Evolutionary conservation across 2,888 invertebrate species (phyloP), one percentile per base, ranked within the genome.

Genomic region (Meta bourneti): DNA sequence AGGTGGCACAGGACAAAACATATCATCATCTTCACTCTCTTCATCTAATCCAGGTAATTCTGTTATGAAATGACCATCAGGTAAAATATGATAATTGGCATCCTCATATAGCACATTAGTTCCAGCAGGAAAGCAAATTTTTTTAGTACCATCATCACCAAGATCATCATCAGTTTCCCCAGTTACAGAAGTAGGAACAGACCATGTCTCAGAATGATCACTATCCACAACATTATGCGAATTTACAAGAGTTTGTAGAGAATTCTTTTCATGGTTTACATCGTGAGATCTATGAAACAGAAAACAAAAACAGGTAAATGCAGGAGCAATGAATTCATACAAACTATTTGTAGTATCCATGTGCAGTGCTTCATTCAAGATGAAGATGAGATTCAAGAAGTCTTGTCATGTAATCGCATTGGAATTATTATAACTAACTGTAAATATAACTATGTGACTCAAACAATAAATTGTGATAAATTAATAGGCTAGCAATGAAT

Each of bases 11-110:
- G 89, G 81, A 54, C 81, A 89, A 91, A 90, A 92, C 9, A 91
- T 89, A 51, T 93, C 93, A 13, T 97, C 97, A 93, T 97, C 97
- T 75, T 97, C 97, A 94, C 97, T 97, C 93, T 97, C 97, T 93
- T 97, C 97, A 90, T 97, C 90, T 71, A 95, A 93, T 20, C 95
- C 95, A 19, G 95, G 95, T 49, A 95, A 97, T 96, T 98, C 98
- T 95, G 98, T 97, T 97, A 98, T 98, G 95, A 98, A 98, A 95
- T 98, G 98, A 90, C 98, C 98, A 95, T 98, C 98, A 95, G 98
- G 98, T 94, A 97, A 97, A 95, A 98, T 98, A 77, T 94, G 93
- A 80, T 92, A 93, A 71, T 93, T 93, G 49, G 93, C 74, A 83
- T 93, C 90, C 78, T 93, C 94, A 92, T 93, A 93, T 9, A 93